These are phyloP conservation scores for Himantopus leucocephalus DNA, from an alignment of 2,113 vertebrate species.

Conservation along the genomic window DNA sequence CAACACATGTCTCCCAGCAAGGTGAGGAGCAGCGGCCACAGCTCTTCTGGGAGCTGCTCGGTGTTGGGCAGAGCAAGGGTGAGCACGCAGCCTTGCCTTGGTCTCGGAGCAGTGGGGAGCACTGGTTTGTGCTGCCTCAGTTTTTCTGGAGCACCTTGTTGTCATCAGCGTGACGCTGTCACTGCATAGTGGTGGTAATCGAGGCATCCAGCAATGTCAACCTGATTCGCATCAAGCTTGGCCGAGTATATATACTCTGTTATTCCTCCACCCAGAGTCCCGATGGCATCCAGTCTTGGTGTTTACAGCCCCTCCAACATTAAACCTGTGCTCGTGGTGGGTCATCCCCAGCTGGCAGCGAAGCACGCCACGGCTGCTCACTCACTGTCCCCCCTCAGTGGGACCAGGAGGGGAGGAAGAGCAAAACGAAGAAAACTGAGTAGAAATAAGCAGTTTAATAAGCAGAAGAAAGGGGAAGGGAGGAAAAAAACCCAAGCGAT, in stretches of 20 bases:
- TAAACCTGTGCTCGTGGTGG: neutral
- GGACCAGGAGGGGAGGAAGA: neutral
- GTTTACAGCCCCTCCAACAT: neutral
- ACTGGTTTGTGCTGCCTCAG: neutral
- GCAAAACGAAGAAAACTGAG: neutral
- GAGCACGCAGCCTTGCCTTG: fast-evolving
- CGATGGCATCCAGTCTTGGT: fast-evolving
- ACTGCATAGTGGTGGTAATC: neutral
- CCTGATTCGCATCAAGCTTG: neutral
- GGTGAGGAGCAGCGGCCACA: neutral
- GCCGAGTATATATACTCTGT: neutral
- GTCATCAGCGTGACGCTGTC: fast-evolving
- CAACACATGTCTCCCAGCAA: neutral
- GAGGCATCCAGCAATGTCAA: neutral
- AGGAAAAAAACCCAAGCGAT: too few species aligned
- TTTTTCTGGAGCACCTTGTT: neutral
- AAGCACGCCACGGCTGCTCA: fast-evolving
- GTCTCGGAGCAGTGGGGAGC: neutral
- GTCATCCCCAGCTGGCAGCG: neutral
- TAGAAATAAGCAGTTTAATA: neutral
- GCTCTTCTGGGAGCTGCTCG: neutral
- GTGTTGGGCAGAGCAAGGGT: neutral
- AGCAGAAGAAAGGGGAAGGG: neutral
- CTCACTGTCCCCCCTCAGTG: neutral
- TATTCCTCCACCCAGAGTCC: neutral